Base-by-base conservation (phyloP, 2,888 invertebrate genomes). In the Nomada hirtipes region DNA sequence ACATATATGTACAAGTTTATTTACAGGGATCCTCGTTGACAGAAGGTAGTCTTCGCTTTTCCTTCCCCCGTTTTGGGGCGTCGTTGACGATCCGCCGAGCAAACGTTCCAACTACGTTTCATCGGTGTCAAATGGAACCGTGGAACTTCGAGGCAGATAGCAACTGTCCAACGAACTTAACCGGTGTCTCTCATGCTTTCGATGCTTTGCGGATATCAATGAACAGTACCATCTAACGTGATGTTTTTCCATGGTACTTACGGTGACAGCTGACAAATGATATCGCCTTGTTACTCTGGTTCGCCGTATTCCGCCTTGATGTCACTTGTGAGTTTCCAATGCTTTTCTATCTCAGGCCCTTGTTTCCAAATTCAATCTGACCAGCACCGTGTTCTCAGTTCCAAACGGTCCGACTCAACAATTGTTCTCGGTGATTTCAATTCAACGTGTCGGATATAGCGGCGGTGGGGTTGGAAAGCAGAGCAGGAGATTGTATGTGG, bases 401-500 rank as follows among this genome's bases (percentile, higher is more conserved):
- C 20, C 23, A 42, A 74, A 20, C 18, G 52, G 71, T 18, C 23
- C 23, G 55, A 53, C 11, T 61, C 15, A 18, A 26, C 65, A 44
- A 53, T 63, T 47, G 64, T 29, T 68, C n/a, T 65, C 63, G 74
- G 82, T 79, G 88, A 89, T 78, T 89, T 88, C 83, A 86, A 89
- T 83, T 76, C 64, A 68, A 73, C 53, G 77, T 60, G 80, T 65
- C 78, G 74, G 75, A 72, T 69, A 78, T 15, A 3, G 47, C 0
- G 64, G 76, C 2, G 9, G n/a, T 47, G 7, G 26, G 7, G 18
- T 53, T 20, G 29, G 80, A 82, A 74, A 76, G 76, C 85, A 59
- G 79, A 76, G 61, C 68, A 75, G 77, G 82, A 80, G 74, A 65
- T 86, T 77, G 82, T 67, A 64, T 13, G 47, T 29, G 29, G 82